phyloP scores from a whole-genome alignment of 2,797 vertebrate genomes.

The Halcyon badia region DNA sequence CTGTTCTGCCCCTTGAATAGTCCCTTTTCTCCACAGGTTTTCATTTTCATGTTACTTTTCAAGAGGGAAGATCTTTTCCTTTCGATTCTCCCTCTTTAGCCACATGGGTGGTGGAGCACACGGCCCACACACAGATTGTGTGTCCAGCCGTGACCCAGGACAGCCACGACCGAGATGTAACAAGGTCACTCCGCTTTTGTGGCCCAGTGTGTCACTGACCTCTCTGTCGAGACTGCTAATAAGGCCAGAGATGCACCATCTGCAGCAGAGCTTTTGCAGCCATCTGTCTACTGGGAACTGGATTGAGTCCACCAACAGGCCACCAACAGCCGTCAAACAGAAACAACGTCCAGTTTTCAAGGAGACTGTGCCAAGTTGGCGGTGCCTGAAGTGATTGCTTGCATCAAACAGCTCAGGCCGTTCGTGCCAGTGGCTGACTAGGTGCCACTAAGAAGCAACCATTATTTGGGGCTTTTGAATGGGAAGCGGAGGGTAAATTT shows the following conservation, averaged over 20 bases:
- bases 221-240: slow-evolving; percentile 34
- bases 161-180: neutral
- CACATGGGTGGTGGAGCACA: neutral
- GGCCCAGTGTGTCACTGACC: slow-evolving; percentile 50
- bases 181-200: slow-evolving; percentile 2
- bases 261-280: slow-evolving; percentile 49
- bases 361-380: slow-evolving; percentile 16
- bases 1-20: neutral
- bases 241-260: slow-evolving; percentile 54
- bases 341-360: neutral
- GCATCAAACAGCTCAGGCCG: neutral
- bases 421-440: neutral
- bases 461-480: neutral
- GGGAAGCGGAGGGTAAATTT: neutral
- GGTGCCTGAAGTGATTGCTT: neutral
- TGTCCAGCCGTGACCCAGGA: slow-evolving; percentile 14
- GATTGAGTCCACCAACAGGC: slow-evolving; percentile 58
- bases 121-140: neutral
- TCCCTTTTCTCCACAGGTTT: neutral
- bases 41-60: neutral
- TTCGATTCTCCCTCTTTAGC: neutral
- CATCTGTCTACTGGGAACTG: slow-evolving; percentile 64
- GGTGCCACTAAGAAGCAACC: neutral
- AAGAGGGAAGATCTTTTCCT: neutral
- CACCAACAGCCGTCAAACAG: slow-evolving; percentile 56